A percentile compares a stretch with the other conserved stretches of the same genome.
Conservation (phyloP, 2,113 vertebrate genomes). For the Vanacampus margaritifer region DNA sequence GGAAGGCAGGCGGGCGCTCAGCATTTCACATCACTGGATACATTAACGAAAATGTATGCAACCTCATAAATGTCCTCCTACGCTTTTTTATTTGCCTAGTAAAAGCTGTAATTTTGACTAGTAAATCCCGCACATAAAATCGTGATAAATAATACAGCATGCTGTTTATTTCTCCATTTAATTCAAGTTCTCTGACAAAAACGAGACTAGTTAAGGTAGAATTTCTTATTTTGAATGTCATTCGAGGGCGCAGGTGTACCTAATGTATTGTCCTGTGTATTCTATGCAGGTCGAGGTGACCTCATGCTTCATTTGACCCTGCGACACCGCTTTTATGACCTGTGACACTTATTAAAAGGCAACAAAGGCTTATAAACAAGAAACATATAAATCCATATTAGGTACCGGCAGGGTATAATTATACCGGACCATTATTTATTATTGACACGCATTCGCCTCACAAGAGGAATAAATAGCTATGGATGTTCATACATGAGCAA, state of each 20-base stretch:
- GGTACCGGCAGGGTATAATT: constrained; percentile 34
- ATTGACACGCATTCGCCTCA: constrained; percentile 22
- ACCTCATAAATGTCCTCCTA: constrained; percentile 35
- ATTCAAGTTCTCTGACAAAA: constrained; percentile 3
- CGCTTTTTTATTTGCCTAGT: constrained; percentile 42
- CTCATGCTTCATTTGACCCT: constrained; percentile 45
- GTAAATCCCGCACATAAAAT: constrained; percentile 28
- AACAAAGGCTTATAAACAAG: constrained; percentile 34
- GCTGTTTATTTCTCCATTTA: not conserved
- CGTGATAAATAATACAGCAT: constrained; percentile 43
- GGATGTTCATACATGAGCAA: not conserved
- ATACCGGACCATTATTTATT: constrained; percentile 30
- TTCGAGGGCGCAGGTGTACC: not conserved
- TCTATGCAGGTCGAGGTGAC: constrained; percentile 17
- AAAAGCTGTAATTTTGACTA: constrained; percentile 34
- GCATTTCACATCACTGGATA: constrained; percentile 55
- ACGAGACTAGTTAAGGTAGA: not conserved
- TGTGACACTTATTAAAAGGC: constrained; percentile 27
- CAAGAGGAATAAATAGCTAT: constrained; percentile 13
- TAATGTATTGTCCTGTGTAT: not conserved
- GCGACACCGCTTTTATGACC: constrained; percentile 51
- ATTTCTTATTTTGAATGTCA: not conserved
- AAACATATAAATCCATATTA: constrained; percentile 63
- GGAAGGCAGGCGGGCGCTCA: constrained; percentile 38
- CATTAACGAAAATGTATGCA: constrained; percentile 60